phyloP scores from a whole-genome alignment of 2,888 invertebrate species.

The Beris chalybata region DNA sequence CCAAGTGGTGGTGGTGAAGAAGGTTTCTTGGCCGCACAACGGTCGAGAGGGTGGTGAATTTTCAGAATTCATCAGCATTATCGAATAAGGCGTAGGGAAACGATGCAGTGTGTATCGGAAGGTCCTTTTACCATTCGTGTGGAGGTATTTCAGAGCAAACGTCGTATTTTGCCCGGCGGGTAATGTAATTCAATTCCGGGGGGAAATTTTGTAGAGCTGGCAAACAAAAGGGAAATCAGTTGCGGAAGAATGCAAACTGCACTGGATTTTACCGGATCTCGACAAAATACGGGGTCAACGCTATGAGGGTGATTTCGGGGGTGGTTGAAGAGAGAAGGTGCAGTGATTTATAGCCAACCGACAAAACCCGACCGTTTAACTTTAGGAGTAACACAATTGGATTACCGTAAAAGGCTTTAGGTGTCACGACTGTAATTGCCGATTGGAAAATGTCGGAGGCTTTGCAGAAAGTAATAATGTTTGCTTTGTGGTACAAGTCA shows the following conservation, averaged over 20 bases:
- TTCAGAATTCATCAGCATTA: constrained; percentile 22
- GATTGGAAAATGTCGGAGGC: constrained; percentile 2
- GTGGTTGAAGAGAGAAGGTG: constrained; percentile 20
- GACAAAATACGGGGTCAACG: constrained; percentile 5
- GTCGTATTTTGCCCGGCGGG: not conserved
- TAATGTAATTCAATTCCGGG: constrained; percentile 27
- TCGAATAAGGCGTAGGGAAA: constrained; percentile 8
- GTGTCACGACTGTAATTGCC: constrained; percentile 28
- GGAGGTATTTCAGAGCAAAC: constrained; percentile 2
- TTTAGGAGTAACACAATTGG: constrained; percentile 28
- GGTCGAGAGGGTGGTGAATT: constrained; percentile 2
- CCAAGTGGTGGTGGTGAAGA: constrained; percentile 1
- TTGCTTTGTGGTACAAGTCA: too few relatives aligned
- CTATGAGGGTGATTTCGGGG: not conserved
- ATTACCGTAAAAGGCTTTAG: constrained; percentile 29
- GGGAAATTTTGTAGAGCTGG: constrained; percentile 9
- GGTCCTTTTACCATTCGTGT: not conserved
- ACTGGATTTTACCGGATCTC: constrained; percentile 3
- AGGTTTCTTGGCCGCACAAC: not conserved
- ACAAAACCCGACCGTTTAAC: constrained; percentile 23
- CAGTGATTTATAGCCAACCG: constrained; percentile 27
- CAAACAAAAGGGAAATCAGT: constrained; percentile 27
- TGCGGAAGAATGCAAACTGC: constrained; percentile 28
- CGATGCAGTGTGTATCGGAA: not conserved
- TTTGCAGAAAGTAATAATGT: too few relatives aligned